A percentile compares a stretch with the other conserved stretches of the same genome.
These are phyloP conservation scores for Drosophila kanekoi DNA, from an alignment of 2,888 invertebrate genomes.

Conservation along the genomic window DNA sequence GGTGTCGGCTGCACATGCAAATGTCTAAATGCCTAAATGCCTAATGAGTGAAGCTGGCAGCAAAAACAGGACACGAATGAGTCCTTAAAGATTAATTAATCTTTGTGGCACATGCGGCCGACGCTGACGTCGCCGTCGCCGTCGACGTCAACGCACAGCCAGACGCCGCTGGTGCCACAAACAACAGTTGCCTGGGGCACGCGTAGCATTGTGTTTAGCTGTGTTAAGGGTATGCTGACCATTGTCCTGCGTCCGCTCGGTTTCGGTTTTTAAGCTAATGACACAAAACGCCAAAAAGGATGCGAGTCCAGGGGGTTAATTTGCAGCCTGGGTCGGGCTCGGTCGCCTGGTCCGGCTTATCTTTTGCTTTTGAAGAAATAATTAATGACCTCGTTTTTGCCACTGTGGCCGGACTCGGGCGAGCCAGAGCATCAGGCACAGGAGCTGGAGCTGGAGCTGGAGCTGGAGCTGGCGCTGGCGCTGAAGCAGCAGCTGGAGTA, in stretches of 20 bases:
- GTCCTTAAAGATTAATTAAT: conserved; percentile 85
- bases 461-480: not conserved
- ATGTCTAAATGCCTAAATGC: conserved; percentile 72
- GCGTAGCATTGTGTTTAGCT: conserved; percentile 16
- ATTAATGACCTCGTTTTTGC: conserved; percentile 85
- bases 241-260: conserved; percentile 58
- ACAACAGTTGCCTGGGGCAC: conserved; percentile 55
- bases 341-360: conserved; percentile 75
- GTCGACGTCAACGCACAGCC: conserved; percentile 4
- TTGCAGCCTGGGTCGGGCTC: conserved; percentile 52
- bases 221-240: conserved; percentile 48
- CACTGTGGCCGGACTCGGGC: conserved; percentile 59
- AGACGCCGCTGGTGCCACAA: conserved; percentile 44
- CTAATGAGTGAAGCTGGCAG: conserved; percentile 68
- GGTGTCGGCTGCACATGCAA: conserved; percentile 78
- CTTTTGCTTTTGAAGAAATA: conserved; percentile 84
- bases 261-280: conserved; percentile 78
- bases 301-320: conserved; percentile 69
- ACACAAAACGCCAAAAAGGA: conserved; percentile 81
- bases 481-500: not conserved
- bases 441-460: not conserved
- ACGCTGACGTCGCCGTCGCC: conserved; percentile 21
- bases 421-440: not conserved
- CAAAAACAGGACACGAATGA: conserved; percentile 64
- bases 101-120: conserved; percentile 82